Evolutionary conservation across 2,797 vertebrate species (phyloP), one percentile per base, ranked within the genome.

Genomic region (Pangasius krempfi): DNA sequence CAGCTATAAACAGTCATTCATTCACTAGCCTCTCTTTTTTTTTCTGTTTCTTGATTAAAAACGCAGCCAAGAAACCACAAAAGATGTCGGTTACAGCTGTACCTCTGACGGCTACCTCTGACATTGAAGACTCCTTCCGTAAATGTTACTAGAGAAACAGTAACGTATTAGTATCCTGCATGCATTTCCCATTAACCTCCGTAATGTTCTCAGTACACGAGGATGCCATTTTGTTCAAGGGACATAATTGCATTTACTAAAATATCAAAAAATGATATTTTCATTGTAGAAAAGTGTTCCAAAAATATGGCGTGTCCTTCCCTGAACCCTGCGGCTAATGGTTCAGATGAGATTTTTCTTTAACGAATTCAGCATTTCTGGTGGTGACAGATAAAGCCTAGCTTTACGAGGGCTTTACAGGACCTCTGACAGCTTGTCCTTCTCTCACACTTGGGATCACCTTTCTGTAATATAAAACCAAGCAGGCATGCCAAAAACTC

Each of bases 401-500:
- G 86, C 87, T 87, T 89, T 47, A 84, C 54, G 83, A 90, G 70
- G 84, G 90, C 92, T 87, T 92, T 54, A 64, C 92, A 92, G 93
- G 91, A 72, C 62, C 86, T 86, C 27, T 85, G 81, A 86, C 88
- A 86, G 91, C 88, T 87, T 90, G 89, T 89, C 81, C 88, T 88
- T 20, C 90, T 91, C 90, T 79, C 86, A 58, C 83, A 47, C 91
- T 91, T 85, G 87, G 90, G 84, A 89, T 92, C 91, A 89, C 92
- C 91, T 92, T 91, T 89, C 91, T 88, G 93, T 92, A 94, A 94
- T 92, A 88, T 86, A 92, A 93, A 89, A 75, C 89, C 54, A 14
- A 25, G 37, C 25, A 37, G 78, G 40, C 86, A 33, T 85, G 89
- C 89, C 92, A 92, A 88, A 87, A 62, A 79, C 90, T 86, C 88